These are phyloP conservation scores for Chrysolina haemoptera DNA, from an alignment of 2,888 invertebrate species.

Conservation along the genomic window DNA sequence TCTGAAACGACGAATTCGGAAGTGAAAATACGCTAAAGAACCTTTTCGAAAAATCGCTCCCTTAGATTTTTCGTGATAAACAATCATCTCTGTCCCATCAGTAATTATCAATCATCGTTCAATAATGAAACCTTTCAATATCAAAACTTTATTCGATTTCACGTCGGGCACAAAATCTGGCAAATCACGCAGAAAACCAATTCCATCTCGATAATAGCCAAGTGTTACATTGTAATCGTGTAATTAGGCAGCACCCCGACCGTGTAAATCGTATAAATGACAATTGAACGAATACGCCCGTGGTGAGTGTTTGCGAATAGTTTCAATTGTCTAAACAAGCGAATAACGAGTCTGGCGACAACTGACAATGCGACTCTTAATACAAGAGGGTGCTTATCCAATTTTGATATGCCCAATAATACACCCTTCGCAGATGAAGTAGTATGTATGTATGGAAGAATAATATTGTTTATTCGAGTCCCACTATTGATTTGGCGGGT, in stretches of 20 bases:
- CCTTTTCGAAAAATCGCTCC: too few relatives aligned
- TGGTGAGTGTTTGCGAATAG: conserved; percentile 47
- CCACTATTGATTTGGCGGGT: conserved; percentile 18
- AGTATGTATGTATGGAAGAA: conserved; percentile 17
- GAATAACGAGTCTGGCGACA: conserved; percentile 56
- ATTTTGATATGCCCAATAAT: conserved; percentile 52
- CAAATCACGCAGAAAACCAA: conserved; percentile 43
- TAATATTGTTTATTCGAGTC: conserved; percentile 25
- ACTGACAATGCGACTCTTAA: conserved; percentile 49
- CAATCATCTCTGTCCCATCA: background rate
- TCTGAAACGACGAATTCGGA: too few relatives aligned
- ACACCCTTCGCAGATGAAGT: conserved; percentile 36
- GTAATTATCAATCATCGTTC: background rate
- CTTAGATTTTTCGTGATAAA: background rate
- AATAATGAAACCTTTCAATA: background rate
- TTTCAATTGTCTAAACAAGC: conserved; percentile 61
- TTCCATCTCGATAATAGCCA: conserved; percentile 38
- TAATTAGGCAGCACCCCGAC: conserved; percentile 55
- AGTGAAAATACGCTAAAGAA: too few relatives aligned
- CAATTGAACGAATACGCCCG: conserved; percentile 53
- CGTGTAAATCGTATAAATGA: conserved; percentile 56
- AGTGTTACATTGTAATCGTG: conserved; percentile 42
- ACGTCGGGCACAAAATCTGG: conserved; percentile 26
- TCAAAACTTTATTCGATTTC: conserved; percentile 15
- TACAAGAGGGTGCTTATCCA: conserved; percentile 54